Evolutionary conservation across 2,888 invertebrate species (phyloP), one percentile per base, ranked within the genome.

Genomic region (Aspidiotus destructor): DNA sequence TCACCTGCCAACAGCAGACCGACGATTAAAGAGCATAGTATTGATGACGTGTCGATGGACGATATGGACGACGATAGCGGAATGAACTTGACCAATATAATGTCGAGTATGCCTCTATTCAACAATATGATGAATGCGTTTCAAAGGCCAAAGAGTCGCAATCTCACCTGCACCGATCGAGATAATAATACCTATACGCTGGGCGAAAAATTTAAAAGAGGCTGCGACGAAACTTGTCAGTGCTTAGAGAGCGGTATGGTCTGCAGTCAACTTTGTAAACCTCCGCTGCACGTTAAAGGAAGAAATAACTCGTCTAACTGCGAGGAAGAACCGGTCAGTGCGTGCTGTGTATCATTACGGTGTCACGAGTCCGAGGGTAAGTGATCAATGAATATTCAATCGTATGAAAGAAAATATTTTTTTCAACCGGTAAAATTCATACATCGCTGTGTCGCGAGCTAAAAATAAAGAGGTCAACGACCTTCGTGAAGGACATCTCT

Each of bases 1-100:
- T 17, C 16, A 16, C 55, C 40, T 11, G n/a, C 61, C 61, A 16
- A 13, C 11, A 16, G n/a, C 57, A 11, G 16, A 10, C 15, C 16
- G 16, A 44, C 15, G 13, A 17, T 44, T 17, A 60, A 60, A 52
- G 68, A 68, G 54, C 68, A 68, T 54, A 53, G 62, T 16, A 55
- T 89, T n/a, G 89, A 89, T 75, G 87, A 89, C 76, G 87, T 89
- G 17, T 88, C 84, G 73, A 83, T 89, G 80, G 86, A 87, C 73
- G 82, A 82, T 70, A 83, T 86, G 63, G 86, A 85, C 13, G 80
- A 80, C 63, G 78, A 79, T 8, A 13, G 7, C 13, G 54, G 62
- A 17, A 41, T 61, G 8, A 61, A 68, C 42, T 62, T 53, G 16
- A 57, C 65, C 54, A 16, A 44, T 8, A 52, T 10, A 5, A 53